Percentiles rank a stretch among this genome's conserved stretches.
These are phyloP conservation scores for Alcedo atthis DNA, from an alignment of 2,797 vertebrate species.

Conservation along the genomic window DNA sequence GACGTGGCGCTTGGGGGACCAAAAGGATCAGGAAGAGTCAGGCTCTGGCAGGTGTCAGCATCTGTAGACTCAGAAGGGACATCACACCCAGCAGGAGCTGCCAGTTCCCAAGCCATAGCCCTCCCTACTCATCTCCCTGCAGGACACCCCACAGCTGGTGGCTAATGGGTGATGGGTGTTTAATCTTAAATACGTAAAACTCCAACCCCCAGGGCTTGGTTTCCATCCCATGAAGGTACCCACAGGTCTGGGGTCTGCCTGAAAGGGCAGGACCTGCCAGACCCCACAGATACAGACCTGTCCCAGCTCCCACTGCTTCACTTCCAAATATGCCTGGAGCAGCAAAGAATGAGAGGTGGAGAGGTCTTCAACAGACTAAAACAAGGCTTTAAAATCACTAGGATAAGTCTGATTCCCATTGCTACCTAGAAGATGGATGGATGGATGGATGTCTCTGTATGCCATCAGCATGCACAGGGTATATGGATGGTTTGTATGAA, in stretches of 20 bases:
- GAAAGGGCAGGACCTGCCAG: rapidly evolving
- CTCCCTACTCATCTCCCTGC: not conserved
- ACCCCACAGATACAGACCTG: rapidly evolving
- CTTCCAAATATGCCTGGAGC: rapidly evolving
- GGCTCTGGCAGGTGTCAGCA: not conserved
- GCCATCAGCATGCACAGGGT: not conserved
- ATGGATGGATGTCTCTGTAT: rapidly evolving
- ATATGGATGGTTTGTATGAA: not conserved
- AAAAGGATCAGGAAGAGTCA: rapidly evolving
- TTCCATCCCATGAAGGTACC: not conserved
- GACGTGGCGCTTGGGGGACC: rapidly evolving
- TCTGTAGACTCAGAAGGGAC: not conserved
- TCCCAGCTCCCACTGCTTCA: not conserved
- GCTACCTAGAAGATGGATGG: not conserved
- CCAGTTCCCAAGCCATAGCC: rapidly evolving
- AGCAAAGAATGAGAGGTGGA: not conserved
- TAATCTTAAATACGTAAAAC: not conserved
- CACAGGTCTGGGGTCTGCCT: not conserved
- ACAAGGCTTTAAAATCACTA: not conserved
- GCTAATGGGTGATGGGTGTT: rapidly evolving
- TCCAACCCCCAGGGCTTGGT: not conserved
- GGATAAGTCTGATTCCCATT: too few species aligned
- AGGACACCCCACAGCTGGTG: not conserved
- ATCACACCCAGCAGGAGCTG: not conserved
- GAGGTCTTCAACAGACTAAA: not conserved